A percentile compares a stretch with the other conserved stretches of the same genome.
Evolutionary conservation across 2,113 vertebrate genomes (phyloP).

Genomic region (Muscicapa adusta): DNA sequence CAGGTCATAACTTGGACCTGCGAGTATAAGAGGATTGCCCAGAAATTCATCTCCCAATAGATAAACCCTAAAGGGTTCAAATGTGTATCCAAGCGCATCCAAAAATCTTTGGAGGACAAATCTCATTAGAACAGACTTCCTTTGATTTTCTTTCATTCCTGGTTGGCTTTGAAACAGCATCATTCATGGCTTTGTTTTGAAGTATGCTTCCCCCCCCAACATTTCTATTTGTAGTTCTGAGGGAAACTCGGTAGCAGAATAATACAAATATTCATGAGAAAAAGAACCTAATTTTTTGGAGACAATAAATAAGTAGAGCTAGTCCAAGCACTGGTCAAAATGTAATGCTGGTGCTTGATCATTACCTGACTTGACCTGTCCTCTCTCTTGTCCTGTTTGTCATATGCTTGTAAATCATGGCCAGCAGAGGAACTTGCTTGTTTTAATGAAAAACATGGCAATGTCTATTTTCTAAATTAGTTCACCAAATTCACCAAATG

Average conservation of each 20-base stretch:
- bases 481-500: neutral
- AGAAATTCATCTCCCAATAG: neutral
- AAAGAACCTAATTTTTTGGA: neutral
- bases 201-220: neutral
- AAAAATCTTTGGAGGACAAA: slow-evolving; percentile 1
- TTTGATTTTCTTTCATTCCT: slow-evolving; percentile 5
- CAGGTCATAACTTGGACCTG: neutral
- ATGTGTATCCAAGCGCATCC: neutral
- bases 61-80: neutral
- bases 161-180: neutral
- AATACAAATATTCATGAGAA: neutral
- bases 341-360: neutral
- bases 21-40: neutral
- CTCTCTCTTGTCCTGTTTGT: neutral
- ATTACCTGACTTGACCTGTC: neutral
- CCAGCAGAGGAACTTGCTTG: neutral
- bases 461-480: neutral
- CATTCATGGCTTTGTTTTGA: neutral
- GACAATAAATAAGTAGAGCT: neutral
- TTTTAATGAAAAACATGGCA: neutral
- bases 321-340: neutral
- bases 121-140: neutral
- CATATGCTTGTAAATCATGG: neutral
- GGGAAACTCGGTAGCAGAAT: neutral
- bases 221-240: neutral